Percentiles rank a stretch among this genome's conserved stretches.
Conservation (phyloP, 2,888 invertebrate genomes). For the Oligia strigilis region DNA sequence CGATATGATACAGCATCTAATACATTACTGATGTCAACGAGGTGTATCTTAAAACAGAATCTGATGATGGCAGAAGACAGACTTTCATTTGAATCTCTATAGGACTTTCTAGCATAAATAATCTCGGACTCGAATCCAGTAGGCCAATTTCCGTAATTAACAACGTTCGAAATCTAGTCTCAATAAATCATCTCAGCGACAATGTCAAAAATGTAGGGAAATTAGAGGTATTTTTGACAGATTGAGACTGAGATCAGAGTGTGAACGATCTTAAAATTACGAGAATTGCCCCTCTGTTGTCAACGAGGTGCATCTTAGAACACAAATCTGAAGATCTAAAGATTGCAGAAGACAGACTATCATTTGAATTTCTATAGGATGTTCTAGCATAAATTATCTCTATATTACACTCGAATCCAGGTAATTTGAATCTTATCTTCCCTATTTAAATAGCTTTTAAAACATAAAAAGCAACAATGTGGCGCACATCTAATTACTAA, state of each 20-base stretch:
- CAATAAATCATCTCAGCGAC: not conserved
- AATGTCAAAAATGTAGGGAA: not conserved
- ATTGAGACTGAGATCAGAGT: not conserved
- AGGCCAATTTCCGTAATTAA: not conserved
- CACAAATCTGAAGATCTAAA: not conserved
- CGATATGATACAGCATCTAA: constrained; percentile 45
- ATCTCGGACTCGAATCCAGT: not conserved
- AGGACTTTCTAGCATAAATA: not conserved
- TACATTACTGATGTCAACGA: constrained; percentile 52
- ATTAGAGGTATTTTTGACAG: not conserved
- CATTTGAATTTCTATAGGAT: not conserved
- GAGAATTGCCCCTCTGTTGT: constrained; percentile 19
- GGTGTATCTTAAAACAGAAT: constrained; percentile 27
- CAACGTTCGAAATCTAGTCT: not conserved
- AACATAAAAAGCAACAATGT: constrained; percentile 65
- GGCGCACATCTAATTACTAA: constrained; percentile 75
- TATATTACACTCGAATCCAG: not conserved
- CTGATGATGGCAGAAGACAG: not conserved
- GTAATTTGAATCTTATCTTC: constrained; percentile 14
- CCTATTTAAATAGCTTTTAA: constrained; percentile 20
- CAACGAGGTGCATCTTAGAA: constrained; percentile 35
- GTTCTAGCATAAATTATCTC: not conserved
- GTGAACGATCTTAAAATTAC: not conserved
- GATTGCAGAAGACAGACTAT: not conserved
- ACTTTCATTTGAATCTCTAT: not conserved